Evolutionary conservation across 2,888 invertebrate species (phyloP).

Genomic region (Eurytoma adleriae): DNA sequence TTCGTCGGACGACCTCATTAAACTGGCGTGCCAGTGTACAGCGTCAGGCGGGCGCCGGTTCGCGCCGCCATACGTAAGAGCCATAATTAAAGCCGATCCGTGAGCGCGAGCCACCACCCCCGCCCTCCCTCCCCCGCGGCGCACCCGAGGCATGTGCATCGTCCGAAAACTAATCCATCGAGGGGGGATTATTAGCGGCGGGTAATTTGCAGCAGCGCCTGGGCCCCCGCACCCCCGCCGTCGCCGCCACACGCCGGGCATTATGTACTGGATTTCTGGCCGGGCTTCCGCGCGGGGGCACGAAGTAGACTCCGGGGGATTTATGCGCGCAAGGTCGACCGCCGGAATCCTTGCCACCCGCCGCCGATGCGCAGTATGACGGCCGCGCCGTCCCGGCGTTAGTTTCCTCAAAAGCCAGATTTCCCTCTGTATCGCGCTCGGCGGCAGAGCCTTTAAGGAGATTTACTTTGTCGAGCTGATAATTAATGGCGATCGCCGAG

Average conservation of each 20-base stretch:
- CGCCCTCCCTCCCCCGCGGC: not conserved
- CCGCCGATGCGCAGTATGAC: not conserved
- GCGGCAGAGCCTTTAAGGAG: too few species aligned
- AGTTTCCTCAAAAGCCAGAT: too few species aligned
- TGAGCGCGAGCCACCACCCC: not conserved
- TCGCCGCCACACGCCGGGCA: conserved; percentile 1
- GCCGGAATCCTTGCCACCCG: not conserved
- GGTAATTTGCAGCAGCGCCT: conserved; percentile 35
- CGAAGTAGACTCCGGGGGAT: not conserved
- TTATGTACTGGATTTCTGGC: conserved; percentile 34
- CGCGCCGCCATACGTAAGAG: conserved; percentile 5
- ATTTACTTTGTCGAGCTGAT: too few species aligned
- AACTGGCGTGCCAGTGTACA: not conserved
- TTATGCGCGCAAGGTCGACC: conserved; percentile 25
- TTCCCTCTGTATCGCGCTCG: too few species aligned
- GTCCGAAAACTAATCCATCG: conserved; percentile 48
- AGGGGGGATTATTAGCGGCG: conserved; percentile 48
- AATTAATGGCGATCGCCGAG: too few species aligned
- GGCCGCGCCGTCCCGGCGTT: not conserved
- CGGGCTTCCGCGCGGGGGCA: not conserved
- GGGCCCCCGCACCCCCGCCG: too few species aligned
- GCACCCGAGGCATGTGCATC: not conserved
- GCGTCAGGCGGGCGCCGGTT: not conserved
- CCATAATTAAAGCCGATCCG: conserved; percentile 41
- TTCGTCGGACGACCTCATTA: conserved; percentile 22